Base-by-base conservation (phyloP, 2,888 invertebrate species). In the Mythimna lalbum region DNA sequence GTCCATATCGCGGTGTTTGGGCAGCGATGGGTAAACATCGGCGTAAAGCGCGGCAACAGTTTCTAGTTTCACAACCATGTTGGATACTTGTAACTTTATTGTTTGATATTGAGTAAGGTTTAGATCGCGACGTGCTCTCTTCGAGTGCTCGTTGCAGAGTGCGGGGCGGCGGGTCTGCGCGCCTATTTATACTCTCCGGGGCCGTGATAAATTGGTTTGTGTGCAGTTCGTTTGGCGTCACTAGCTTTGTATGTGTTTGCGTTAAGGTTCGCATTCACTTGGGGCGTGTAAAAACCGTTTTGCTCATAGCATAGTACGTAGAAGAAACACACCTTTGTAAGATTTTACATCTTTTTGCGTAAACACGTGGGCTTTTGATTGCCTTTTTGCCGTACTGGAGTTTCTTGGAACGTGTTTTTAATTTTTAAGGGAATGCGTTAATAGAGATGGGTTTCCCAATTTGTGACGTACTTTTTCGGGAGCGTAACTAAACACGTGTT, bases 21-120 rank as follows among this genome's bases (percentile, higher is more conserved):
- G 79, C 80, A 92, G 77, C 49, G 90, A 85, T 39, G 93, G 93
- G 84, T 92, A 93, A 62, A 90, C 92, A 81, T 92, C 91, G 21
- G 92, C 91, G 90, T 92, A 93, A 82, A 93, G 81, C 73, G 92
- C 84, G 71, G 92, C 82, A 75, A 92, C 89, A 65, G 90, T 89
- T 92, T 93, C 92, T 89, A 93, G 90, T 92, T 93, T 93, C 82
- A 93, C 92, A 86, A 93, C 93, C 93, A 93, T 93, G 78, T 84
- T 89, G 78, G 67, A 79, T 75, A 78, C 71, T 81, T 81, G 65
- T 76, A 76, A 76, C 50, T 76, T 77, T 78, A 74, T 82, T 83
- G 56, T 73, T 82, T 68, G 74, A 65, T 62, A 64, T 63, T 60
- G 65, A 76, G 53, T 73, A 60, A 69, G 63, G 82, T 78, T 78